Percentiles rank a stretch among this genome's conserved stretches.
Evolutionary conservation across 1,140 invertebrate species (phyloP).

Genomic region (Stegodyphus dumicola): DNA sequence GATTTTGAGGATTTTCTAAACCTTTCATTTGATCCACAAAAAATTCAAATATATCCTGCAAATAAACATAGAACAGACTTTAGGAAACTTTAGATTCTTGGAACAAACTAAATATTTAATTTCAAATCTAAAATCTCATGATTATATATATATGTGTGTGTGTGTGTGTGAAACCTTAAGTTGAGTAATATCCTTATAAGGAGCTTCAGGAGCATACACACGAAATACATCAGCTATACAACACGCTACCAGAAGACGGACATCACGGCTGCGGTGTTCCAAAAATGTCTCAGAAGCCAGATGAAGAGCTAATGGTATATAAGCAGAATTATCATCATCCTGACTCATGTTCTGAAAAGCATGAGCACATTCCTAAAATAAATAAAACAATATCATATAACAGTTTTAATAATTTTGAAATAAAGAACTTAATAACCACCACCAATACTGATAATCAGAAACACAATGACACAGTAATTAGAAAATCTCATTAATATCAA

Average conservation of each 20-base stretch:
- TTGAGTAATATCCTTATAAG: constrained; percentile 93
- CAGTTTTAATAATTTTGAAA: too few species aligned
- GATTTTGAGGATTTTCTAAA: constrained; percentile 93
- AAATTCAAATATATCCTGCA: constrained; percentile 93
- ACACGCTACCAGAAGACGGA: constrained; percentile 92
- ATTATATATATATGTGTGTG: constrained; percentile 12
- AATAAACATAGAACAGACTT: constrained; percentile 64
- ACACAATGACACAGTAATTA: too few species aligned
- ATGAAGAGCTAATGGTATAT: constrained; percentile 91
- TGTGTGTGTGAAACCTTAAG: constrained; percentile 74
- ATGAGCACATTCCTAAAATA: constrained; percentile 66
- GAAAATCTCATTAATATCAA: too few species aligned
- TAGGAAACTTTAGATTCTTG: not conserved
- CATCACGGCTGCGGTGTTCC: constrained; percentile 88
- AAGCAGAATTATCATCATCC: constrained; percentile 93
- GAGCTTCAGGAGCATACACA: constrained; percentile 96
- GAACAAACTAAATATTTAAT: too few species aligned
- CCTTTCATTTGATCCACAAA: constrained; percentile 93
- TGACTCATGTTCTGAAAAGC: constrained; percentile 96
- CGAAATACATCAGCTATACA: constrained; percentile 96
- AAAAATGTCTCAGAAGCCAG: constrained; percentile 90
- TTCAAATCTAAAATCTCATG: too few species aligned
- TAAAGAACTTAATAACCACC: too few species aligned
- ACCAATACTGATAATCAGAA: too few species aligned
- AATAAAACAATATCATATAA: not conserved